A percentile compares a stretch with the other conserved stretches of the same genome.
phyloP scores from a whole-genome alignment of 2,113 vertebrate genomes.

The Peromyscus leucopus region DNA sequence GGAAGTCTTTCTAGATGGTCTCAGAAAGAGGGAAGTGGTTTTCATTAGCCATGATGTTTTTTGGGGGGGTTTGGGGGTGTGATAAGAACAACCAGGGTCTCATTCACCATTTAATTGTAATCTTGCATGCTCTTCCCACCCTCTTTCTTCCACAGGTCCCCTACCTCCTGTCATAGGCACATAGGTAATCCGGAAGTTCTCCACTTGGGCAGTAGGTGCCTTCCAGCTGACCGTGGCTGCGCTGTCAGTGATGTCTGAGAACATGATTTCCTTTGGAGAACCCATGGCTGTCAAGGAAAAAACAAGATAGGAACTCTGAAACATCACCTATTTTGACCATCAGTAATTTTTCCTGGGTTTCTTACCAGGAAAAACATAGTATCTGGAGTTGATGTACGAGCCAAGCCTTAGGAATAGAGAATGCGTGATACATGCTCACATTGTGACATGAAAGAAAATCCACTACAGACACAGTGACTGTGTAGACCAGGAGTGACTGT shows the following conservation, averaged over 20 bases:
- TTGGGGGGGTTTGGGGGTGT: not conserved
- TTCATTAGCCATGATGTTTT: not conserved
- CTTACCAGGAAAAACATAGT: not conserved
- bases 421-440: not conserved
- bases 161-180: slow-evolving; percentile 93
- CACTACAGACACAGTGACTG: not conserved
- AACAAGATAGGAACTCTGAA: slow-evolving; percentile 55
- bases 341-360: not conserved
- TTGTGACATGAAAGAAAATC: not conserved
- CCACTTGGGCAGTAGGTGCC: slow-evolving; percentile 89
- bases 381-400: not conserved
- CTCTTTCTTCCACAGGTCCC: not conserved
- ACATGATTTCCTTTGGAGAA: slow-evolving; percentile 92
- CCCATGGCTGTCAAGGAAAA: slow-evolving; percentile 89
- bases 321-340: not conserved
- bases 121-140: not conserved
- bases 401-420: not conserved
- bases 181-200: slow-evolving; percentile 92
- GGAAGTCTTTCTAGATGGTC: not conserved
- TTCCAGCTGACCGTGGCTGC: slow-evolving; percentile 94
- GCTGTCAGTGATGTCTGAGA: slow-evolving; percentile 96
- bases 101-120: not conserved
- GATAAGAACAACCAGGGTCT: not conserved
- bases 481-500: not conserved
- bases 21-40: not conserved